Conservation (phyloP, 2,888 invertebrate genomes). For the Anodontia alba region DNA sequence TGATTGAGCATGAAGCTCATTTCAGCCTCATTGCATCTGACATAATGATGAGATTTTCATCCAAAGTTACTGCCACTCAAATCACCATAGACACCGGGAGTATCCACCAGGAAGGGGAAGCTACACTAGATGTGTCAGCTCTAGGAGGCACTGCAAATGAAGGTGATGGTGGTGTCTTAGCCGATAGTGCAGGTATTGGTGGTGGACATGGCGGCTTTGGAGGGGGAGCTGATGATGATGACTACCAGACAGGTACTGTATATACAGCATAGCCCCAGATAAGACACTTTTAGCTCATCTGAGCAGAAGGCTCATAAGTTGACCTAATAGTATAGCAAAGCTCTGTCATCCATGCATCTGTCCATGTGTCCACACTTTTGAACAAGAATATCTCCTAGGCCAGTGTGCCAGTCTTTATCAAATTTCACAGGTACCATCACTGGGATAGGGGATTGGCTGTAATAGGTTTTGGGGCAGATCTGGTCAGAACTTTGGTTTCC, state of each 20-base stretch:
- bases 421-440: too few species aligned
- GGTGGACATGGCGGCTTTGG: conserved; percentile 76
- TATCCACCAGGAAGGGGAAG: conserved; percentile 69
- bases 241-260: conserved; percentile 10
- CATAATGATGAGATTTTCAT: conserved; percentile 67
- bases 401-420: too few species aligned
- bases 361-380: too few species aligned
- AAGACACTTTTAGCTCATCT: too few species aligned
- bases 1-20: conserved; percentile 56
- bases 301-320: too few species aligned
- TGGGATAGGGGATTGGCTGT: too few species aligned
- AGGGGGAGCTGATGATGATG: conserved; percentile 60
- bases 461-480: too few species aligned
- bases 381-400: too few species aligned
- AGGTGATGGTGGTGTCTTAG: conserved; percentile 47
- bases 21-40: conserved; percentile 63
- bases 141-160: conserved; percentile 12
- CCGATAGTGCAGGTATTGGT: conserved; percentile 58
- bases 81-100: conserved; percentile 60
- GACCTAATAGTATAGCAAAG: too few species aligned
- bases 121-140: conserved; percentile 58
- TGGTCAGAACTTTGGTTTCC: too few species aligned
- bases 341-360: too few species aligned
- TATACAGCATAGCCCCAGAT: neutral
- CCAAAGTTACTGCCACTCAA: conserved; percentile 61